These are phyloP conservation scores for Daphoenositta chrysoptera DNA, from an alignment of 2,113 vertebrate species.

Conservation along the genomic window DNA sequence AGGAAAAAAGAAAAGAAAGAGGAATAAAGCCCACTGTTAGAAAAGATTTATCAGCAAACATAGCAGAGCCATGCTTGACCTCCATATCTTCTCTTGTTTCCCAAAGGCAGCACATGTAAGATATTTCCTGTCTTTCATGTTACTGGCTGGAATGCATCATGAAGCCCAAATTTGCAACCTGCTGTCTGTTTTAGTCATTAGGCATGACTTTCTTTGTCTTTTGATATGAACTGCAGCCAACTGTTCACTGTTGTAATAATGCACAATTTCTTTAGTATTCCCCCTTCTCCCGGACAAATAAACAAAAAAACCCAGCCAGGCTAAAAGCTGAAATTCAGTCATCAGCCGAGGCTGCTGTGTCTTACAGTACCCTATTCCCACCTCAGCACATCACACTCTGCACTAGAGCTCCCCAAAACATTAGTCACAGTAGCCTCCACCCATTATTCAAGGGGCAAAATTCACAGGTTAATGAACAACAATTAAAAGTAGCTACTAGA, in stretches of 20 bases:
- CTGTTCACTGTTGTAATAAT: not conserved
- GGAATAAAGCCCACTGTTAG: not conserved
- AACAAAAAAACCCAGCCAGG: not conserved
- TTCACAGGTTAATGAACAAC: not conserved
- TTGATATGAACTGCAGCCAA: conserved; percentile 16
- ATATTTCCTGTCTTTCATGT: conserved; percentile 49
- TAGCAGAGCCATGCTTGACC: not conserved
- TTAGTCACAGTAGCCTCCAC: not conserved
- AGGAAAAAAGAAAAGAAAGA: too few relatives aligned
- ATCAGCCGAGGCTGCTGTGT: not conserved
- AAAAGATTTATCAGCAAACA: not conserved
- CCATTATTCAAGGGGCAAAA: not conserved
- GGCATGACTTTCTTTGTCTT: not conserved
- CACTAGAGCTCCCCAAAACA: not conserved
- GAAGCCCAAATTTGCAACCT: conserved; percentile 47
- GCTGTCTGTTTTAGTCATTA: conserved; percentile 50
- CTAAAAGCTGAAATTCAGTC: not conserved
- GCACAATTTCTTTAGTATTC: not conserved
- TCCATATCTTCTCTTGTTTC: not conserved
- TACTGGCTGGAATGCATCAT: not conserved
- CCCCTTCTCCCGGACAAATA: not conserved
- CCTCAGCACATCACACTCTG: not conserved
- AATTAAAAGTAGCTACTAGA: not conserved
- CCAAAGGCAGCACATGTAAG: conserved; percentile 14
- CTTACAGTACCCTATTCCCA: not conserved